A percentile compares a stretch with the other conserved stretches of the same genome.
phyloP scores from a whole-genome alignment of 2,797 vertebrate genomes.

The Morus bassanus region DNA sequence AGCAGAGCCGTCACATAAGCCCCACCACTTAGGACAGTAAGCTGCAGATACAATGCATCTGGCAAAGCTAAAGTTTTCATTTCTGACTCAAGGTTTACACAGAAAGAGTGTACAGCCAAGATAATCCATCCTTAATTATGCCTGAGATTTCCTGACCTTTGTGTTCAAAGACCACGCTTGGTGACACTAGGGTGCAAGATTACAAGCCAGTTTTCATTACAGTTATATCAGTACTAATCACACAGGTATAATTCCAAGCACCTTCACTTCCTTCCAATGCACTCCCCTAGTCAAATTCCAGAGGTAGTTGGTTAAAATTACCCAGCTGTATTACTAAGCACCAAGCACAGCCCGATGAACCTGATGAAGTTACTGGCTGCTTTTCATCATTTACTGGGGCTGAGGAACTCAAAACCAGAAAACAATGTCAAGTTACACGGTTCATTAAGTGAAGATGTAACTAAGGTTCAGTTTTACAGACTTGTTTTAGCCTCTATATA shows the following conservation, averaged over 20 bases:
- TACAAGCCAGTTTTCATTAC: not conserved
- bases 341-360: not conserved
- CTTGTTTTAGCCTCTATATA: not conserved
- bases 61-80: not conserved
- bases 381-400: not conserved
- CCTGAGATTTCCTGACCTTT: not conserved
- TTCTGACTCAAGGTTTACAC: not conserved
- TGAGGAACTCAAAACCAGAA: not conserved
- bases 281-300: not conserved
- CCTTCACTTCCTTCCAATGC: not conserved
- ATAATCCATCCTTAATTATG: slow-evolving; percentile 7
- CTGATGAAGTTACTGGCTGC: not conserved
- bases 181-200: not conserved
- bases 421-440: not conserved
- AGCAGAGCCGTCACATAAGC: not conserved
- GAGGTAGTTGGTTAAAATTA: not conserved
- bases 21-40: not conserved
- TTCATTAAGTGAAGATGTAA: not conserved
- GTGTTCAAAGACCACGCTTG: not conserved
- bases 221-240: not conserved
- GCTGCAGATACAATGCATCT: not conserved
- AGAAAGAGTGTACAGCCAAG: not conserved
- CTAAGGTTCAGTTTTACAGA: not conserved
- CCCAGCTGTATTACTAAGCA: not conserved
- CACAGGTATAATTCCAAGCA: not conserved